These are phyloP conservation scores for Zhengitettix transpicula DNA, from an alignment of 2,888 invertebrate species.

Conservation along the genomic window DNA sequence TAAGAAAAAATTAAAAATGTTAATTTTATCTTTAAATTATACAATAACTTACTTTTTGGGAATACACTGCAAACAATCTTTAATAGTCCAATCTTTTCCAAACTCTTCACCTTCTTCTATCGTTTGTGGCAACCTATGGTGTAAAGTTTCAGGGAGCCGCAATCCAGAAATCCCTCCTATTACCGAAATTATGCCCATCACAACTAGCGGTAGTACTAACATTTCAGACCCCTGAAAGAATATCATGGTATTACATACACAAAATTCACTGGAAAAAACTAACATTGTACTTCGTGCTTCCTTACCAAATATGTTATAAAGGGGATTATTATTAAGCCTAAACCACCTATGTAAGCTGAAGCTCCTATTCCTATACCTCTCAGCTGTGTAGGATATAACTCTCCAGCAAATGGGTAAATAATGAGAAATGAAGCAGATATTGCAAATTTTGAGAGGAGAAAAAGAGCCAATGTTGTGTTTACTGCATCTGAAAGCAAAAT, in stretches of 20 bases:
- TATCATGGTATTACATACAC: background rate
- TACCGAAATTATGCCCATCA: constrained; percentile 69
- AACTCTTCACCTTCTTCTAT: constrained; percentile 77
- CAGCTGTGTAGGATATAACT: constrained; percentile 78
- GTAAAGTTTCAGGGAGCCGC: constrained; percentile 69
- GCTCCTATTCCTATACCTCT: constrained; percentile 81
- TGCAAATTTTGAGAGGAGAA: constrained; percentile 69
- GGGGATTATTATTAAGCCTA: constrained; percentile 77
- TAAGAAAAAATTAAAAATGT: no score
- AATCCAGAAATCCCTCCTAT: constrained; percentile 65
- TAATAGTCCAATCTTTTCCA: constrained; percentile 62
- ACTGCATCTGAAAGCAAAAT: constrained; percentile 43
- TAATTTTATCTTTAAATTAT: no score
- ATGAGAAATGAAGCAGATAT: constrained; percentile 83
- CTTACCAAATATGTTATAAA: constrained; percentile 80
- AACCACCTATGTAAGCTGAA: constrained; percentile 77
- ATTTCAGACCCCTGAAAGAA: constrained; percentile 60
- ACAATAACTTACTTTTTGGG: constrained; percentile 28
- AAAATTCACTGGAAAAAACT: background rate
- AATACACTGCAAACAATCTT: constrained; percentile 56
- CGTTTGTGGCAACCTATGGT: constrained; percentile 68
- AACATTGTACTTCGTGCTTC: background rate
- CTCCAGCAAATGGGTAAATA: constrained; percentile 84
- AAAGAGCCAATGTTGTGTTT: constrained; percentile 53
- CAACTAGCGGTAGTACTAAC: constrained; percentile 63